Percentiles rank a stretch among this genome's conserved stretches.
These are phyloP conservation scores for Callyntrura sp. DNA, from an alignment of 2,888 invertebrate species.

Conservation along the genomic window DNA sequence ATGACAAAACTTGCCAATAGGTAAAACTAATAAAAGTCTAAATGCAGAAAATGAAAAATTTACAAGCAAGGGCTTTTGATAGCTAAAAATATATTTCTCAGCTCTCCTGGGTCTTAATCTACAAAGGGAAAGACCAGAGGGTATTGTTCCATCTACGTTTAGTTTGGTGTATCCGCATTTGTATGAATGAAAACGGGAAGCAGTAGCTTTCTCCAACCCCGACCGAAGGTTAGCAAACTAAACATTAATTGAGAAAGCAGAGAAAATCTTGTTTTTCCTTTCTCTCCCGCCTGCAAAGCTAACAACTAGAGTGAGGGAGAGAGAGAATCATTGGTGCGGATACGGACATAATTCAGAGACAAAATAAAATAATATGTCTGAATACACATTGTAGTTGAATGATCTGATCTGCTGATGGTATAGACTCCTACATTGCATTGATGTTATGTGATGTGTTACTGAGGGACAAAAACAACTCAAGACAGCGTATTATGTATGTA, in stretches of 20 bases:
- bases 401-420: too few species aligned
- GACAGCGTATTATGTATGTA: too few species aligned
- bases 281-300: not conserved
- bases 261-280: not conserved
- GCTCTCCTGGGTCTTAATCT: not conserved
- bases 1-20: not conserved
- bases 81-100: not conserved
- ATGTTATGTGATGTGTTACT: too few species aligned
- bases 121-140: not conserved
- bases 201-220: not conserved
- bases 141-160: not conserved
- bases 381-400: too few species aligned
- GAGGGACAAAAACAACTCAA: too few species aligned
- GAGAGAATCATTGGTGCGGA: not conserved
- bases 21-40: not conserved
- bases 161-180: not conserved
- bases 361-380: not conserved
- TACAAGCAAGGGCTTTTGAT: not conserved
- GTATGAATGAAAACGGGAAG: not conserved
- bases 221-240: not conserved
- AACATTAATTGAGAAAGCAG: not conserved
- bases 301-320: not conserved
- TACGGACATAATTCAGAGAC: slow-evolving; percentile 1
- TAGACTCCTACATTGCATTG: too few species aligned
- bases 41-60: not conserved